Conservation (phyloP, 2,113 vertebrate species). For the Leucopternis melanops region DNA sequence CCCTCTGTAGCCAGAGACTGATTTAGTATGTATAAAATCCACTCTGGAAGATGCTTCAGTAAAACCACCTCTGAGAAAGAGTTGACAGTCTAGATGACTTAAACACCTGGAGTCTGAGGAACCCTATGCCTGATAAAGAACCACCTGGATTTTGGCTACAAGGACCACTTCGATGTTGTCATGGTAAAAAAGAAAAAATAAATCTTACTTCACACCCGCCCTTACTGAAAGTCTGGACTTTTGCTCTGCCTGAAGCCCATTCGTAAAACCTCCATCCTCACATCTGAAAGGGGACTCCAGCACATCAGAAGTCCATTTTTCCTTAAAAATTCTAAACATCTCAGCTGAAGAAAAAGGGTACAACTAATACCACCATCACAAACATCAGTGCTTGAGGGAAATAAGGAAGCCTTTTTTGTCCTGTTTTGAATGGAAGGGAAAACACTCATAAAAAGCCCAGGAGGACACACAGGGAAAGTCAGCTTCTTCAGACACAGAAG, state of each 20-base stretch:
- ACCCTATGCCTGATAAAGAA: neutral
- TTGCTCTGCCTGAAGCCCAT: neutral
- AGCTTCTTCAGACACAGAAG: slow-evolving; percentile 20
- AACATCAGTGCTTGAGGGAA: neutral
- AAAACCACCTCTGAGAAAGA: neutral
- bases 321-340: neutral
- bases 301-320: neutral
- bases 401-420: neutral
- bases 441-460: slow-evolving; percentile 9
- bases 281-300: neutral
- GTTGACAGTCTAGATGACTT: neutral
- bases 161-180: neutral
- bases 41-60: neutral
- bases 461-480: neutral
- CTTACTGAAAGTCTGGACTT: neutral
- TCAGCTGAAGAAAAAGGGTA: neutral
- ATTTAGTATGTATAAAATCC: neutral
- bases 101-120: neutral
- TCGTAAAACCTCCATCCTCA: neutral
- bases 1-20: neutral
- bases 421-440: neutral
- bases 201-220: neutral
- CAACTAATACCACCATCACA: neutral
- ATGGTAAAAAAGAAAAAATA: fast-evolving
- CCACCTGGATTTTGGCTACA: neutral